Evolutionary conservation across 1,140 invertebrate species (phyloP).

Genomic region (Drosophila mojavensis): DNA sequence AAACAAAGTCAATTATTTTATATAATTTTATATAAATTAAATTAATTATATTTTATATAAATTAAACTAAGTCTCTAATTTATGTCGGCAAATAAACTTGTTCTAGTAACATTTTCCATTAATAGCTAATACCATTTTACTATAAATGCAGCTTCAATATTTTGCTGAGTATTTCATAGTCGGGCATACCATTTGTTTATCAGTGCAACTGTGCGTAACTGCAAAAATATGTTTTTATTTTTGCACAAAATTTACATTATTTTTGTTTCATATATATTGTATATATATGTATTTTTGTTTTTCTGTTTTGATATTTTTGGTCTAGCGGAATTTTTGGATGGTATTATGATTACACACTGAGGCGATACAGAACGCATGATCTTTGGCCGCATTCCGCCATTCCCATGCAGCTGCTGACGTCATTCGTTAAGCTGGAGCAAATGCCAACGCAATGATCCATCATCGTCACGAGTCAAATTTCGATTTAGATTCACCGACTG

Average conservation of each 20-base stretch:
- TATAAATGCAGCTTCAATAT: not conserved
- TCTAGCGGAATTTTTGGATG: not conserved
- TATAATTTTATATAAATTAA: too few relatives aligned
- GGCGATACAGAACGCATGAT: constrained; percentile 11
- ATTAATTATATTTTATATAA: too few relatives aligned
- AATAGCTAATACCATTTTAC: too few relatives aligned
- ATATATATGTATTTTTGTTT: not conserved
- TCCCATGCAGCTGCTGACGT: constrained; percentile 43
- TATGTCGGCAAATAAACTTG: too few relatives aligned
- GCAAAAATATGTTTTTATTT: constrained; percentile 40
- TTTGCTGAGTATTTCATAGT: constrained; percentile 1
- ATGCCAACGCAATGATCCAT: constrained; percentile 49
- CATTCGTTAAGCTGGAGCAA: constrained; percentile 38
- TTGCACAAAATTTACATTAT: constrained; percentile 20
- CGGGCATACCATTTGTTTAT: not conserved
- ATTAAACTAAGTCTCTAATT: too few relatives aligned
- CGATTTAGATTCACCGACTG: constrained; percentile 15
- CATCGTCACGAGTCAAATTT: constrained; percentile 38
- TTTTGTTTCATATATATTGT: not conserved
- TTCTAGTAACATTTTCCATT: too few relatives aligned
- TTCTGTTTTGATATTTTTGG: constrained; percentile 8
- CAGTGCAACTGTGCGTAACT: constrained; percentile 36
- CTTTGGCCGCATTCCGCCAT: constrained; percentile 16
- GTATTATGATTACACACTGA: constrained; percentile 20
- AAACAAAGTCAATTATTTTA: too few relatives aligned